phyloP scores from a whole-genome alignment of 1,140 invertebrate species.

The Drosophila subpulchrella region DNA sequence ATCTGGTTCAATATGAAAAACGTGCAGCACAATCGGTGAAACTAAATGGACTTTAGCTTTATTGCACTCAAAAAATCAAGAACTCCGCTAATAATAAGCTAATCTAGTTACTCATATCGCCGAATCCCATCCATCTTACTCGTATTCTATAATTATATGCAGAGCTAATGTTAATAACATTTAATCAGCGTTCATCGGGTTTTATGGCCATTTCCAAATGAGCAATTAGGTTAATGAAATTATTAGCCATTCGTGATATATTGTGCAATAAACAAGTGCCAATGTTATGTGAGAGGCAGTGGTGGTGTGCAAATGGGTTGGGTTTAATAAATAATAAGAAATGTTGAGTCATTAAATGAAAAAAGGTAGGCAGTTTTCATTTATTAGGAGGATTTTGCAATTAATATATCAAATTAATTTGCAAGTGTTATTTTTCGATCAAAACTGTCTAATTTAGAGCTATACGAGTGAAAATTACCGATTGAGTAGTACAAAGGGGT shows the following conservation, averaged over 20 bases:
- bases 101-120: background rate
- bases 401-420: no score
- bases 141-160: conserved; percentile 10
- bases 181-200: conserved; percentile 42
- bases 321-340: background rate
- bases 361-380: no score
- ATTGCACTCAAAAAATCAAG: background rate
- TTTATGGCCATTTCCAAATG: conserved; percentile 38
- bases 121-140: conserved; percentile 9
- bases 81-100: background rate
- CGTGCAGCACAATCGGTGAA: background rate
- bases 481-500: conserved; percentile 43
- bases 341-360: background rate
- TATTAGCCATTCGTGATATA: conserved; percentile 51
- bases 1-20: background rate
- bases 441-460: conserved; percentile 10
- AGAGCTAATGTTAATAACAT: conserved; percentile 30
- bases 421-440: no score
- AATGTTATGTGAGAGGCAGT: conserved; percentile 14
- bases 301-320: background rate
- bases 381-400: no score
- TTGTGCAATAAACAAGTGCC: conserved; percentile 47
- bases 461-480: conserved; percentile 45
- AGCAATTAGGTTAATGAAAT: conserved; percentile 65
- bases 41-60: background rate